Base-by-base conservation (phyloP, 2,797 vertebrate species). In the Meriones psammophilus region DNA sequence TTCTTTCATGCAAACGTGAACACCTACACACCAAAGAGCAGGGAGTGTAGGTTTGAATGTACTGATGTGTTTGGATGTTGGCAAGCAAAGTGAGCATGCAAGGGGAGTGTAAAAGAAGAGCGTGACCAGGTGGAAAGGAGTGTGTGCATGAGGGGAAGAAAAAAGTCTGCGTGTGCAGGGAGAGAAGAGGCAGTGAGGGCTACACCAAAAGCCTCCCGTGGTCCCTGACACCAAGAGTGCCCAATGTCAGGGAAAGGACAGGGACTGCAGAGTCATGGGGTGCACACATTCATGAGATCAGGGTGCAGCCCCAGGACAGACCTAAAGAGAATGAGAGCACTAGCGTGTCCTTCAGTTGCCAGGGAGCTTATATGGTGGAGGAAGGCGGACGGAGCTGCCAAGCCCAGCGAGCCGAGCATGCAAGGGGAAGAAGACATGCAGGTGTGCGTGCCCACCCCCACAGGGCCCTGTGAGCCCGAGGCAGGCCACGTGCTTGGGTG, bases 1-100 rank as follows among this genome's bases (percentile, higher is more conserved):
- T 92, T 89, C 79, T 78, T 92, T 88, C 91, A 85, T 66, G 62
- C 58, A 69, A 92, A 88, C 56, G 83, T 76, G 94, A 96, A 97
- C 92, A 94, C 89, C 91, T 81, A 88, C 94, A 71, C 50, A 28
- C 22, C 8, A 69, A 69, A 90, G 74, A 30, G 50, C 14, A 36
- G 76, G 74, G 76, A 42, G 54, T 71, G 42, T 93, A 93, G 86
- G 26, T 66, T 39, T 69, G 80, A 89, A 92, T 84, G 89, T 83
- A 68, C 85, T 58, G 18, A 91, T 73, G 84, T 88, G 80, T 94
- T 83, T 92, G 87, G 92, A 96, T 95, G 94, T 88, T 26, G 17
- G 73, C 13, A 28, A 71, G 33, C 30, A 62, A 85, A 85, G 83
- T 30, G 74, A 94, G 87, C 73, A 17, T 69, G 62, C 36, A 5